Evolutionary conservation across 2,113 vertebrate genomes (phyloP).

Genomic region (Oryzias curvinotus): DNA sequence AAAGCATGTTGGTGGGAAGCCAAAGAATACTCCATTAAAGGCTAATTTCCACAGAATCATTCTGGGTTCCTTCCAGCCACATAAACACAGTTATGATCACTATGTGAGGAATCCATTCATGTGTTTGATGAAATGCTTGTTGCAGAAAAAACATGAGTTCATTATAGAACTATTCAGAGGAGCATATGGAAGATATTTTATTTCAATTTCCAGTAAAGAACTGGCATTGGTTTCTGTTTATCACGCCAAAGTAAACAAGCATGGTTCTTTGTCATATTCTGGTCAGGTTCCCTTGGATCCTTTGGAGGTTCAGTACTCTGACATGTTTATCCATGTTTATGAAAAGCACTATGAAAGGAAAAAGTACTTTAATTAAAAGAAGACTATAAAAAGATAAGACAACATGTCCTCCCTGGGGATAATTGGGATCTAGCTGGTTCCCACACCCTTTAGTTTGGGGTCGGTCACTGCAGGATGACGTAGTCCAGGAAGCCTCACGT

Average conservation of each 20-base stretch:
- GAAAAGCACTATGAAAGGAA: not conserved
- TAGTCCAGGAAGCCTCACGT: slow-evolving; percentile 64
- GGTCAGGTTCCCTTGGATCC: slow-evolving; percentile 2
- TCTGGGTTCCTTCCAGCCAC: not conserved
- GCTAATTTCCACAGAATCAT: not conserved
- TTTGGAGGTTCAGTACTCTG: not conserved
- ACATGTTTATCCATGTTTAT: not conserved
- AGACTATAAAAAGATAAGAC: slow-evolving; percentile 32
- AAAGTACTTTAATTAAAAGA: slow-evolving; percentile 21
- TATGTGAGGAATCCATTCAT: not conserved
- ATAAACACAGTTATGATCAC: not conserved
- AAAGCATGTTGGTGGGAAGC: not conserved
- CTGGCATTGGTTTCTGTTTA: slow-evolving; percentile 1
- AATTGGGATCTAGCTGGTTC: slow-evolving; percentile 59
- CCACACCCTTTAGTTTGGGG: slow-evolving; percentile 63
- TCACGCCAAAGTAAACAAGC: slow-evolving; percentile 5
- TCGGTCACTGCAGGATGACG: slow-evolving; percentile 58
- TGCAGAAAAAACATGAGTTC: slow-evolving; percentile 5
- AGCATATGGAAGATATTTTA: slow-evolving; percentile 19
- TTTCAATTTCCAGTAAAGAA: slow-evolving; percentile 25
- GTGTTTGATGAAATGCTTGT: not conserved
- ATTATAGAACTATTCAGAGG: slow-evolving; percentile 21
- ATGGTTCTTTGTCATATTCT: slow-evolving; percentile 12
- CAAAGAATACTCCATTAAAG: not conserved
- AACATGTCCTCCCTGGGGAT: slow-evolving; percentile 27